Conservation (phyloP, 2,888 invertebrate species). For the Sussaba pulchella region DNA sequence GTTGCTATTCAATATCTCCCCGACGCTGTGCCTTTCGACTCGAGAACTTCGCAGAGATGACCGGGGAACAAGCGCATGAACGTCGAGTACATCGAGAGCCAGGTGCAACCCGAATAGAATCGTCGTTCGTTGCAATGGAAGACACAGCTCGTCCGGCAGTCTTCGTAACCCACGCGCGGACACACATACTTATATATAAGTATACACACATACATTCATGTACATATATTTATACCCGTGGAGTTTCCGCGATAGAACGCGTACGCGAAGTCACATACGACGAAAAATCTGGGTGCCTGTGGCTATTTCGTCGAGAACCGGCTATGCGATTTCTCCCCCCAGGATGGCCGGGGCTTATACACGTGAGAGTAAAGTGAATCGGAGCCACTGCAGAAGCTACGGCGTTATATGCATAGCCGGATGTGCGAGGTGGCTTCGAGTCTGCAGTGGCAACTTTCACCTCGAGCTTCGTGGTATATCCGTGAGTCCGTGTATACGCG, state of each 20-base stretch:
- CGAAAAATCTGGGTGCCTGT: slow-evolving; percentile 61
- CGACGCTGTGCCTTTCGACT: slow-evolving; percentile 2
- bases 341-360: slow-evolving; percentile 28
- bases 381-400: slow-evolving; percentile 8
- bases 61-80: slow-evolving; percentile 29
- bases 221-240: background rate
- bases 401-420: slow-evolving; percentile 46
- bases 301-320: slow-evolving; percentile 57
- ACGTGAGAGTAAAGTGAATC: slow-evolving; percentile 39
- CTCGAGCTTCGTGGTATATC: slow-evolving; percentile 60
- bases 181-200: background rate
- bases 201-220: background rate
- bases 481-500: slow-evolving; percentile 67
- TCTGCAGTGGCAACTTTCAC: slow-evolving; percentile 67
- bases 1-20: background rate
- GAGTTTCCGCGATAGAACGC: slow-evolving; percentile 26
- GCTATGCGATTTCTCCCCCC: slow-evolving; percentile 57
- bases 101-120: slow-evolving; percentile 45
- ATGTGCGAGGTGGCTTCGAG: background rate
- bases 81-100: slow-evolving; percentile 28
- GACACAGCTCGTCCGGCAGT: background rate
- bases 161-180: too few species aligned
- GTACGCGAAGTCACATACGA: slow-evolving; percentile 37
- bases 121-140: slow-evolving; percentile 25
- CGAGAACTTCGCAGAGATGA: slow-evolving; percentile 14